These are phyloP conservation scores for Himalopsyche phryganea DNA, from an alignment of 1,140 invertebrate species.

Conservation along the genomic window DNA sequence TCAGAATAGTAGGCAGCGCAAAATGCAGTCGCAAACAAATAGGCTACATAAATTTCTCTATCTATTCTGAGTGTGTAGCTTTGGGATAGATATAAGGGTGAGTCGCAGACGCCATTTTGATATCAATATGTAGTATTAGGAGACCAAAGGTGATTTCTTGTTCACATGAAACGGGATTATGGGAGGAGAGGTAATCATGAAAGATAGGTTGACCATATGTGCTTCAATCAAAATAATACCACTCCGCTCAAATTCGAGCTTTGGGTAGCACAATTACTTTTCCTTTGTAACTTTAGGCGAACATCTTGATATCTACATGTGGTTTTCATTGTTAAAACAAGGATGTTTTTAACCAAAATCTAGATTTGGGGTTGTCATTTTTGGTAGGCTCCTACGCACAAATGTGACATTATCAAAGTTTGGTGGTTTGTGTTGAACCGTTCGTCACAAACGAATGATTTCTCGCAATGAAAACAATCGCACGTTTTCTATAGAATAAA, in stretches of 20 bases:
- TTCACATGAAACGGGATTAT: slow-evolving; percentile 24
- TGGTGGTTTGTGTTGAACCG: no score
- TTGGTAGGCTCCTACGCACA: no score
- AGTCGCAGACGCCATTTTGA: slow-evolving; percentile 10
- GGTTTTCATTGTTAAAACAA: not conserved
- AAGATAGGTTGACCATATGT: no score
- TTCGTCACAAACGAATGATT: no score
- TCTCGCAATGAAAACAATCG: no score
- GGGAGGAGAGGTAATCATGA: slow-evolving; percentile 1
- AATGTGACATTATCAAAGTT: no score
- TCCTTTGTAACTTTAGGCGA: not conserved
- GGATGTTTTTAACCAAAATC: not conserved
- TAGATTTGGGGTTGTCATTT: no score
- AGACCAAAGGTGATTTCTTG: slow-evolving; percentile 30
- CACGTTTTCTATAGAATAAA: no score
- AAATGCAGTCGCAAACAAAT: slow-evolving; percentile 7
- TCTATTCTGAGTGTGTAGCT: slow-evolving; percentile 8
- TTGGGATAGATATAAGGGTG: slow-evolving; percentile 2
- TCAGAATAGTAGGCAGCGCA: no score
- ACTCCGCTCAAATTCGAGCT: not conserved
- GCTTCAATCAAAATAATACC: no score
- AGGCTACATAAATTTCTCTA: slow-evolving; percentile 26
- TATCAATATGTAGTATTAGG: slow-evolving; percentile 26
- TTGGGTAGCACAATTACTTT: not conserved
- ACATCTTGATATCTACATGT: not conserved